phyloP scores from a whole-genome alignment of 2,797 vertebrate genomes.

The Heterohyrax brucei region DNA sequence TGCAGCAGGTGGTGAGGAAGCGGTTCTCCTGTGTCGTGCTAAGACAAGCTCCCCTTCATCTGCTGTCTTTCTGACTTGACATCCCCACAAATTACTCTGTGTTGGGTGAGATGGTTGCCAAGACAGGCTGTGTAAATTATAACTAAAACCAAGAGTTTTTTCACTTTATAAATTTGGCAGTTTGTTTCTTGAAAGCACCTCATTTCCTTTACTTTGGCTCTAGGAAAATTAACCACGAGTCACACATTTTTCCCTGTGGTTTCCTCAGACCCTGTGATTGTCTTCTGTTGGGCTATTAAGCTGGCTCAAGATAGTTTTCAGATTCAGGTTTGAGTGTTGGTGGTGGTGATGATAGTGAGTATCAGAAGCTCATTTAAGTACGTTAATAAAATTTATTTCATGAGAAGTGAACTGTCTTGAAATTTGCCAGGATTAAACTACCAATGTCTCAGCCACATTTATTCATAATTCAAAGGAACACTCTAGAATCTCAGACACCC shows the following conservation, averaged over 20 bases:
- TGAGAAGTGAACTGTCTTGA: slow-evolving; percentile 44
- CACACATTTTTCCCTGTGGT: slow-evolving; percentile 50
- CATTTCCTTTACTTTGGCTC: slow-evolving; percentile 68
- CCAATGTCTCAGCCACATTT: not conserved
- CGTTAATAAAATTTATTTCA: slow-evolving; percentile 61
- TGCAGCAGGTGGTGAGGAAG: slow-evolving; percentile 49
- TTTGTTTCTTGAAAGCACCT: slow-evolving; percentile 74
- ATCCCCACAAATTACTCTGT: slow-evolving; percentile 40
- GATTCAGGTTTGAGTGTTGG: not conserved
- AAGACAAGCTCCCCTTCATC: slow-evolving; percentile 16
- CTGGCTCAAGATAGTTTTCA: slow-evolving; percentile 57
- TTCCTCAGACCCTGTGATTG: slow-evolving; percentile 20
- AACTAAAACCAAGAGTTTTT: slow-evolving; percentile 74
- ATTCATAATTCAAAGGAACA: not conserved
- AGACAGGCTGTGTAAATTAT: slow-evolving; percentile 71
- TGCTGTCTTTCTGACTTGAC: not conserved
- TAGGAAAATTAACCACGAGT: slow-evolving; percentile 69
- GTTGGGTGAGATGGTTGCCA: slow-evolving; percentile 52
- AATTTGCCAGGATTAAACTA: slow-evolving; percentile 19
- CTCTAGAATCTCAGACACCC: slow-evolving; percentile 39
- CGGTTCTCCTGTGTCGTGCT: not conserved
- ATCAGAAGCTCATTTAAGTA: slow-evolving; percentile 1
- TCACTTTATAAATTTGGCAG: slow-evolving; percentile 75
- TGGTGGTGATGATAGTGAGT: not conserved
- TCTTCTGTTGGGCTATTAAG: not conserved